Percentiles rank a stretch among this genome's conserved stretches.
phyloP scores from a whole-genome alignment of 2,888 invertebrate genomes.

The Alcis repandata region DNA sequence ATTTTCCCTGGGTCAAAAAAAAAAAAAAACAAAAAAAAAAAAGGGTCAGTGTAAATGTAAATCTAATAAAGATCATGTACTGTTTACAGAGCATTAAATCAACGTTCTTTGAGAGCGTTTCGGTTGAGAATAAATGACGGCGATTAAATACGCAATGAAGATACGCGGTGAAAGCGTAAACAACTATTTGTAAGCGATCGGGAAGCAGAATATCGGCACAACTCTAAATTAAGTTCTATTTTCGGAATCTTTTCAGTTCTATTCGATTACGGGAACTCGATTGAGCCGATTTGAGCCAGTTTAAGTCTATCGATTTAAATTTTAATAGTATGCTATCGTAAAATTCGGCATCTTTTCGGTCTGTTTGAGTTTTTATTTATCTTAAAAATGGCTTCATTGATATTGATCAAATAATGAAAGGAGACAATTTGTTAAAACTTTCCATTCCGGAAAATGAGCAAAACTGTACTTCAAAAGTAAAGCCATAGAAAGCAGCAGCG shows the following conservation, averaged over 20 bases:
- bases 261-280: conserved; percentile 1
- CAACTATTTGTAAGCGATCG: conserved; percentile 31
- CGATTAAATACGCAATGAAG: conserved; percentile 33
- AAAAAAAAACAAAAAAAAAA: too few species aligned
- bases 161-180: conserved; percentile 32
- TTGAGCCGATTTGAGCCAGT: neutral
- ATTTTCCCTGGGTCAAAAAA: too few species aligned
- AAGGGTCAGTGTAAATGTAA: too few species aligned
- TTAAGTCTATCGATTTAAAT: neutral
- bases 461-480: too few species aligned
- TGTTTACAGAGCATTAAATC: conserved; percentile 2
- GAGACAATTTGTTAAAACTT: too few species aligned
- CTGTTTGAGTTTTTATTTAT: too few species aligned
- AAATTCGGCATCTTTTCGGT: too few species aligned
- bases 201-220: conserved; percentile 16
- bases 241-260: conserved; percentile 2
- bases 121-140: conserved; percentile 27
- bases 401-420: too few species aligned
- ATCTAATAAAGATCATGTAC: neutral
- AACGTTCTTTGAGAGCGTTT: conserved; percentile 11
- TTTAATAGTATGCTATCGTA: too few species aligned
- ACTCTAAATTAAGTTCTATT: conserved; percentile 28
- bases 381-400: too few species aligned
- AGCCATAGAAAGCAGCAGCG: too few species aligned
- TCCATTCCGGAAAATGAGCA: too few species aligned